A percentile compares a stretch with the other conserved stretches of the same genome.
Conservation (phyloP, 2,888 invertebrate genomes). For the Temnothorax rugatulus region DNA sequence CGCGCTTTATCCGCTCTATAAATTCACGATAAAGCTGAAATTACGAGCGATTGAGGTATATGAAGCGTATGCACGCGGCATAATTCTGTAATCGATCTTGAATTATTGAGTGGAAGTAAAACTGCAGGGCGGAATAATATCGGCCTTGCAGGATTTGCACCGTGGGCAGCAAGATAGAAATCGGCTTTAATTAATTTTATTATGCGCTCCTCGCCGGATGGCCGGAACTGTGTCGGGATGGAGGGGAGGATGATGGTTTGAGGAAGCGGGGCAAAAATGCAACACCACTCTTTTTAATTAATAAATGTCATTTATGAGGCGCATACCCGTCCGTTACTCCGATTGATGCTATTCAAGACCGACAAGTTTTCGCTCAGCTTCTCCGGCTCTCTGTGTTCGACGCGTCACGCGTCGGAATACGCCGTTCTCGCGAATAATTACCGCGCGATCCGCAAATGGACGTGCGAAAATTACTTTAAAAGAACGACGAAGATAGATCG, state of each 20-base stretch:
- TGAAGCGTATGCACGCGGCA: constrained; percentile 47
- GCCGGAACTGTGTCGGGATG: neutral
- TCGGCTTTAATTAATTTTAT: constrained; percentile 53
- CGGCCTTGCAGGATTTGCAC: constrained; percentile 14
- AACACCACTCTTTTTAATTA: constrained; percentile 40
- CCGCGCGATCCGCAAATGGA: constrained; percentile 38
- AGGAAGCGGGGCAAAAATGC: constrained; percentile 24
- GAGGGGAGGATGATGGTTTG: neutral
- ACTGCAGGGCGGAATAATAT: constrained; percentile 29
- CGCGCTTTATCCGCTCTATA: constrained; percentile 38
- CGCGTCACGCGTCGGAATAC: constrained; percentile 9
- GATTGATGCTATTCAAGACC: constrained; percentile 47
- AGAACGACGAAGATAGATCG: constrained; percentile 47
- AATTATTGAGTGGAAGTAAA: constrained; percentile 54
- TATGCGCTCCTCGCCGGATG: constrained; percentile 21
- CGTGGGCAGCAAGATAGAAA: constrained; percentile 28
- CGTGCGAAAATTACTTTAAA: constrained; percentile 43
- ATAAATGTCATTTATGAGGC: constrained; percentile 46
- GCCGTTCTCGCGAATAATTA: constrained; percentile 45
- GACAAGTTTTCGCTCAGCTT: constrained; percentile 2
- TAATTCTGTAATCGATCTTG: constrained; percentile 50
- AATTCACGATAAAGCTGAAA: constrained; percentile 47
- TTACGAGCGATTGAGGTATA: constrained; percentile 42
- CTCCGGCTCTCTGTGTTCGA: neutral
- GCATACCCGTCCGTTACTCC: constrained; percentile 34